Evolutionary conservation across 2,797 vertebrate genomes (phyloP).

Genomic region (Glossophaga mutica): DNA sequence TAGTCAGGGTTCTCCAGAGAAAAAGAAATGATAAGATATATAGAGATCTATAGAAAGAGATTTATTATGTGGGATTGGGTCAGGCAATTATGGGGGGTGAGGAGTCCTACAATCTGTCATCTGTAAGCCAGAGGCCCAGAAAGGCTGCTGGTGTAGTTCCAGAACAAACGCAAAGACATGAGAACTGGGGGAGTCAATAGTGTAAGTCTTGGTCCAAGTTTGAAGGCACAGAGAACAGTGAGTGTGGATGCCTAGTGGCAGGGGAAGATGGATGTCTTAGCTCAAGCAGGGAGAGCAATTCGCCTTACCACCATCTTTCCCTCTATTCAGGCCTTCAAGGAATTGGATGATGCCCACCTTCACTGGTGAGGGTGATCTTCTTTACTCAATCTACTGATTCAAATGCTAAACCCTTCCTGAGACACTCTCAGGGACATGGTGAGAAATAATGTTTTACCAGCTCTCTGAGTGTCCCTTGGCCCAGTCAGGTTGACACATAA

Average conservation of each 20-base stretch:
- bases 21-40: not conserved
- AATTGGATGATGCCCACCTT: not conserved
- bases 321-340: not conserved
- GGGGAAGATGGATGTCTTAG: not conserved
- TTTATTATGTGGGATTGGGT: not conserved
- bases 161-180: not conserved
- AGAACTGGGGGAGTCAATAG: not conserved
- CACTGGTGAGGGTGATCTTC: not conserved
- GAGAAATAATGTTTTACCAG: not conserved
- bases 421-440: not conserved
- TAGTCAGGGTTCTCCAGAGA: not conserved
- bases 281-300: not conserved
- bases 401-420: not conserved
- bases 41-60: not conserved
- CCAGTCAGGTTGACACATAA: not conserved
- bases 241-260: not conserved
- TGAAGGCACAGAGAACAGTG: not conserved
- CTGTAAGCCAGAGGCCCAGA: not conserved
- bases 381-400: not conserved
- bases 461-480: not conserved
- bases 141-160: not conserved
- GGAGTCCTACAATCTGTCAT: not conserved
- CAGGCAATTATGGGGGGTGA: not conserved
- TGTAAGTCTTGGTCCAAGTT: not conserved
- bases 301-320: not conserved